phyloP scores from a whole-genome alignment of 2,797 vertebrate species.

The Acrossocheilus wenchowensis region DNA sequence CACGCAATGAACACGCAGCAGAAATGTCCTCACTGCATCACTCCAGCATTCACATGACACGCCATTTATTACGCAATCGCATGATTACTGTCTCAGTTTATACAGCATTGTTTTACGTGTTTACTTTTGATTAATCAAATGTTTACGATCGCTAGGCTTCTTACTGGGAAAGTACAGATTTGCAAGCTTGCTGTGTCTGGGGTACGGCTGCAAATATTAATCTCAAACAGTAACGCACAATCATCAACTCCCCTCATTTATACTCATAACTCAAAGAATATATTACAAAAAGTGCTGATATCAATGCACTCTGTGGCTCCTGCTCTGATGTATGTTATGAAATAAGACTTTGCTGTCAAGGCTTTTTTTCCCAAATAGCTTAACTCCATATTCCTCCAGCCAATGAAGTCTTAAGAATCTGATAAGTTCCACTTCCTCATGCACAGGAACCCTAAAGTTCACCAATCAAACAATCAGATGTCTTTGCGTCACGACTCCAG shows the following conservation, averaged over 20 bases:
- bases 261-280: constrained; percentile 54
- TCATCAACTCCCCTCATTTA: constrained; percentile 57
- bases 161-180: constrained; percentile 39
- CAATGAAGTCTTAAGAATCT: constrained; percentile 36
- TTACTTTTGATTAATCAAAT: constrained; percentile 51
- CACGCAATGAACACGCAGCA: constrained; percentile 45
- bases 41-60: constrained; percentile 11
- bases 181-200: constrained; percentile 43
- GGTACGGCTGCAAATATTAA: constrained; percentile 48
- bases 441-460: constrained; percentile 1
- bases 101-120: constrained; percentile 28
- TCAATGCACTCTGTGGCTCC: constrained; percentile 41
- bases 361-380: constrained; percentile 32
- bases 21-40: constrained; percentile 38
- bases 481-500: constrained; percentile 28
- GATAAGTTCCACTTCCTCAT: constrained; percentile 4
- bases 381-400: constrained; percentile 29
- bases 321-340: constrained; percentile 43
- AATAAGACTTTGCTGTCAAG: constrained; percentile 49
- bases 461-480: neutral
- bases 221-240: constrained; percentile 55
- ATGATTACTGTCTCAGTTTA: constrained; percentile 31
- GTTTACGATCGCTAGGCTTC: constrained; percentile 43
- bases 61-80: constrained; percentile 16
- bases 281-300: constrained; percentile 54